Evolutionary conservation across 2,797 vertebrate genomes (phyloP).

Genomic region (Premnoplex brunnescens): DNA sequence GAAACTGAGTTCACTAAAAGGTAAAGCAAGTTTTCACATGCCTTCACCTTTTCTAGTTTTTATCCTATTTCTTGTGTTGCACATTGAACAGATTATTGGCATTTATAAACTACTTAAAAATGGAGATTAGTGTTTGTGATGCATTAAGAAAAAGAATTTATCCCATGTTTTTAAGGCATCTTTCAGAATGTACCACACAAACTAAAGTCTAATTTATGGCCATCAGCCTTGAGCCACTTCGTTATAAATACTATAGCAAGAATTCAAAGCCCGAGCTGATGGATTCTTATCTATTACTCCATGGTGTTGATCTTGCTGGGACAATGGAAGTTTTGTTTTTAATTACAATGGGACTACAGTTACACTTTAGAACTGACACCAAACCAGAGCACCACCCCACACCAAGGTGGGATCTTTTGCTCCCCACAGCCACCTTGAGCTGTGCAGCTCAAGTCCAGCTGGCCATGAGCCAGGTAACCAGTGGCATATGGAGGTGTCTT

Average conservation of each 20-base stretch:
- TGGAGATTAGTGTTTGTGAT: not conserved
- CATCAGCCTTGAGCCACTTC: not conserved
- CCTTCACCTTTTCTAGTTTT: not conserved
- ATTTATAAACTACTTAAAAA: not conserved
- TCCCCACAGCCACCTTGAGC: not conserved
- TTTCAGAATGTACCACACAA: not conserved
- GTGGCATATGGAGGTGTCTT: not conserved
- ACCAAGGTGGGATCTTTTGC: accelerated
- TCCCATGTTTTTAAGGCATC: not conserved
- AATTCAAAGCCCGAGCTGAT: not conserved
- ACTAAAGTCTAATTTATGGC: not conserved
- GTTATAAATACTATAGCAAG: not conserved
- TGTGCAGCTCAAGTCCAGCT: not conserved
- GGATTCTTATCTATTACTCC: not conserved
- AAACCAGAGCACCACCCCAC: accelerated
- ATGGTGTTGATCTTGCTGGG: not conserved
- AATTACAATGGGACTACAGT: not conserved
- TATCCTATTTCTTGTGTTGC: not conserved
- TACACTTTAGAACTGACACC: not conserved
- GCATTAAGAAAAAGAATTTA: not conserved
- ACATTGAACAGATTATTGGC: not conserved
- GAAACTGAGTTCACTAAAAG: not conserved
- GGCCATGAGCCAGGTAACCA: not conserved
- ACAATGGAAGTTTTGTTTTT: not conserved
- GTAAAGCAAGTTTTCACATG: not conserved